phyloP scores from a whole-genome alignment of 2,888 invertebrate species.

The Cephonodes hylas region DNA sequence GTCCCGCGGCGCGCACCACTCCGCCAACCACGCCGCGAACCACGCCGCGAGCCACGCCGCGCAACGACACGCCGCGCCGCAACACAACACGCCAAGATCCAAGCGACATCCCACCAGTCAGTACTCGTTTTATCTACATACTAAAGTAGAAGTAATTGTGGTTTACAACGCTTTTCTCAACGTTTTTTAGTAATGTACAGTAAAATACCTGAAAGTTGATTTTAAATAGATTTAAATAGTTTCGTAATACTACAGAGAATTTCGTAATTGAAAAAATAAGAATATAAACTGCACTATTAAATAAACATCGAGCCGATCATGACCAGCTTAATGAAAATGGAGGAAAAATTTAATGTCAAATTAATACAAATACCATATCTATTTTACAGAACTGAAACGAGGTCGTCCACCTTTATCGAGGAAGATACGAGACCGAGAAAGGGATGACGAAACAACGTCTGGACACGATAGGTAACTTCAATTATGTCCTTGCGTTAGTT shows the following conservation, averaged over 20 bases:
- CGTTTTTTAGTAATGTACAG: too few relatives aligned
- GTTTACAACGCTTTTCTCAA: too few relatives aligned
- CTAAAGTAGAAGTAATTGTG: background rate
- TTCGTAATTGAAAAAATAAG: too few relatives aligned
- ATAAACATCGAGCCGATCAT: too few relatives aligned
- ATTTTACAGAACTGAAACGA: constrained; percentile 66
- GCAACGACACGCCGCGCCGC: constrained; percentile 17
- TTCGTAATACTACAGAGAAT: too few relatives aligned
- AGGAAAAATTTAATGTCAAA: too few relatives aligned
- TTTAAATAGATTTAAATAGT: too few relatives aligned
- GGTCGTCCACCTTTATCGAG: constrained; percentile 70
- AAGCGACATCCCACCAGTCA: constrained; percentile 41
- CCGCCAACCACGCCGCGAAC: constrained; percentile 20
- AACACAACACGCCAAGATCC: background rate
- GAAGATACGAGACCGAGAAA: constrained; percentile 59
- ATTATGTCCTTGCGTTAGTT: too few relatives aligned
- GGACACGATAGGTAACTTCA: constrained; percentile 61
- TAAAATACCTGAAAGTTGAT: too few relatives aligned
- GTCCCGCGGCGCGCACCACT: constrained; percentile 23
- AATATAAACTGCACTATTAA: too few relatives aligned
- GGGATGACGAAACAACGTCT: constrained; percentile 57
- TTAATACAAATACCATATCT: too few relatives aligned
- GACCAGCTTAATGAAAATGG: too few relatives aligned
- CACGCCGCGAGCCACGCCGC: constrained; percentile 16
- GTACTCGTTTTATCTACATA: constrained; percentile 20